A percentile compares a stretch with the other conserved stretches of the same genome.
Evolutionary conservation across 2,797 vertebrate genomes (phyloP).

Genomic region (Myotis vivesi): DNA sequence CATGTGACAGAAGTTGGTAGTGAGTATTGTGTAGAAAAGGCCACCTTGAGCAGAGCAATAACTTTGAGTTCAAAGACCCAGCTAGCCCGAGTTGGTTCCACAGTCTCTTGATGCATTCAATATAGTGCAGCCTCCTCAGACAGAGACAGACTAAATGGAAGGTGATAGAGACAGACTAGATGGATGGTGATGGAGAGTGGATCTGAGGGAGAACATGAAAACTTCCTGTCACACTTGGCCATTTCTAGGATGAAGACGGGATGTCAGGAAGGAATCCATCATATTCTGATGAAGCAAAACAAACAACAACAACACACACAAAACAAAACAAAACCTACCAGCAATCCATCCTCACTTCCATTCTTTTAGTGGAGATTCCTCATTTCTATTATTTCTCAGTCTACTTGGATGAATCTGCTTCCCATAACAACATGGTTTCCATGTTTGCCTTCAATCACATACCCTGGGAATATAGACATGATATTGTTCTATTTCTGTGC

Average conservation of each 20-base stretch:
- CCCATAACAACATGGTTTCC: background rate
- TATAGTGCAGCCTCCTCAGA: background rate
- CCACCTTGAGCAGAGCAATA: background rate
- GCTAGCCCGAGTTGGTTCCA: background rate
- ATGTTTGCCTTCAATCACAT: background rate
- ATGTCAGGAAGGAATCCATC: background rate
- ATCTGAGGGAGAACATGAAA: background rate
- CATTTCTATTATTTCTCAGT: constrained; percentile 6
- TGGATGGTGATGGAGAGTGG: background rate
- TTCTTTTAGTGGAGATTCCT: background rate
- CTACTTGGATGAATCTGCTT: background rate
- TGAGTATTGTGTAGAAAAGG: background rate
- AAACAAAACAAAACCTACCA: background rate
- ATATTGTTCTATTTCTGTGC: background rate
- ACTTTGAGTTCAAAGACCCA: background rate
- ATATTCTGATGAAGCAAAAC: background rate
- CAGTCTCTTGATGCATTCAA: background rate
- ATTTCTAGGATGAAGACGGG: background rate
- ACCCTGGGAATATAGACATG: background rate
- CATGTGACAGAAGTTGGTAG: background rate
- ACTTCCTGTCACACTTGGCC: background rate
- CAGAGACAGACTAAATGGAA: background rate
- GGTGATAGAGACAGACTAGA: background rate
- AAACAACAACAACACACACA: too few species aligned
- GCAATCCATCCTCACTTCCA: background rate